These are phyloP conservation scores for Nephrocerus scutellatus DNA, from an alignment of 2,888 invertebrate genomes.

Conservation along the genomic window DNA sequence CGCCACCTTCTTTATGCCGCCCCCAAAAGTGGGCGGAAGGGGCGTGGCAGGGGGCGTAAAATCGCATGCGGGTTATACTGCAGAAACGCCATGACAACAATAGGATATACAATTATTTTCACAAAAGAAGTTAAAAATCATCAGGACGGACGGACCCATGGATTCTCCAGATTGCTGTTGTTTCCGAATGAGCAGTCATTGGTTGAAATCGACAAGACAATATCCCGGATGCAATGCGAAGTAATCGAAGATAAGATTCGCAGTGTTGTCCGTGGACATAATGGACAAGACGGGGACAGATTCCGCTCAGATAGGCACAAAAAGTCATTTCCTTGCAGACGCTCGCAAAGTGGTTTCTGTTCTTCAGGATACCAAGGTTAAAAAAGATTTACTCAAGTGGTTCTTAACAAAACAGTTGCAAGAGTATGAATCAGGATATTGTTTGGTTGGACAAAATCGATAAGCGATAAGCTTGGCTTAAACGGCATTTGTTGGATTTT, in stretches of 20 bases:
- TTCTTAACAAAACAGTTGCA: conserved; percentile 69
- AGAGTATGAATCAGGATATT: conserved; percentile 93
- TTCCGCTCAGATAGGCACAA: conserved; percentile 82
- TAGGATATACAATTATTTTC: conserved; percentile 52
- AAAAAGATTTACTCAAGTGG: conserved; percentile 81
- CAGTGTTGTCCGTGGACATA: conserved; percentile 79
- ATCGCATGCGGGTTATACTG: too few species aligned
- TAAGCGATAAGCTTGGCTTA: conserved; percentile 91
- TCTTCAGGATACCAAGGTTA: conserved; percentile 78
- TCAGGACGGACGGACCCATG: conserved; percentile 86
- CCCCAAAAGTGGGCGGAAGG: too few species aligned
- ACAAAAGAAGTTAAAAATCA: conserved; percentile 76
- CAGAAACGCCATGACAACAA: too few species aligned
- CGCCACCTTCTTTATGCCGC: too few species aligned
- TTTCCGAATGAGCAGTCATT: conserved; percentile 98
- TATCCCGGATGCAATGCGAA: conserved; percentile 73
- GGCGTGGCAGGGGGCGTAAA: too few species aligned
- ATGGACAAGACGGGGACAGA: conserved; percentile 74
- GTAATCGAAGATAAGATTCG: conserved; percentile 89
- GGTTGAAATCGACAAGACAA: conserved; percentile 81
- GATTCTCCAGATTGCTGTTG: conserved; percentile 83
- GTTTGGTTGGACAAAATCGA: conserved; percentile 97
- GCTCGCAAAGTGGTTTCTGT: conserved; percentile 80
- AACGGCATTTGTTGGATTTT: conserved; percentile 86
- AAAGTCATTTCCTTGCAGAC: conserved; percentile 73